These are phyloP conservation scores for Phyllostomus hastatus DNA, from an alignment of 2,113 vertebrate species.

Conservation along the genomic window DNA sequence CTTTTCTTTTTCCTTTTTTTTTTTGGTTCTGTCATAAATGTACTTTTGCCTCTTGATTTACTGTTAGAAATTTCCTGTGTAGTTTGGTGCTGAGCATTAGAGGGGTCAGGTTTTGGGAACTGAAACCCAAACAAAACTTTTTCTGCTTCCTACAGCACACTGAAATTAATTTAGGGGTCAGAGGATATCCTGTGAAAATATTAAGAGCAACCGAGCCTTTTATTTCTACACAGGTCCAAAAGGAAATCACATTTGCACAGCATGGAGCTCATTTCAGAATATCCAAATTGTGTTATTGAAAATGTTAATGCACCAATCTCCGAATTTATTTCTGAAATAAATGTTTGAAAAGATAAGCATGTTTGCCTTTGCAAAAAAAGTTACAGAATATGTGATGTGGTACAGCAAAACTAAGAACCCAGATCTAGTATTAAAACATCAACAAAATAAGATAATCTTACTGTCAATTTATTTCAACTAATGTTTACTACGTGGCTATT, in stretches of 20 bases:
- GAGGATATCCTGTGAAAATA: constrained; percentile 53
- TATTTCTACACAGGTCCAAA: background rate
- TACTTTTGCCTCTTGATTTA: constrained; percentile 59
- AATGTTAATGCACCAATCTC: background rate
- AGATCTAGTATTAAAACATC: background rate
- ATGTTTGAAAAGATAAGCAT: constrained; percentile 6
- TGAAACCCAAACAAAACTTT: constrained; percentile 62
- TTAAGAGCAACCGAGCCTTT: constrained; percentile 11
- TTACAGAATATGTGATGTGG: background rate
- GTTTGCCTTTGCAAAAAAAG: background rate
- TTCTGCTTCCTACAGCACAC: constrained; percentile 42
- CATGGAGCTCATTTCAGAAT: background rate
- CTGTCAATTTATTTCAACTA: background rate
- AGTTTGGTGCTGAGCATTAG: constrained; percentile 44
- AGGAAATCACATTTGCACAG: background rate
- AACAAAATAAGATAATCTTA: background rate
- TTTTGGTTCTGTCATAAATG: constrained; percentile 9
- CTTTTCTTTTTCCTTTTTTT: background rate
- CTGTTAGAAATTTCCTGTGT: constrained; percentile 69
- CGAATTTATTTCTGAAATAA: constrained; percentile 15
- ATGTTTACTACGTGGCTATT: background rate
- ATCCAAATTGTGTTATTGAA: background rate
- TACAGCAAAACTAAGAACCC: background rate
- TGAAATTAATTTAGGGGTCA: constrained; percentile 63
- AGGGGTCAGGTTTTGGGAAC: constrained; percentile 48